phyloP scores from a whole-genome alignment of 2,888 invertebrate species.

The Scaeva pyrastri region DNA sequence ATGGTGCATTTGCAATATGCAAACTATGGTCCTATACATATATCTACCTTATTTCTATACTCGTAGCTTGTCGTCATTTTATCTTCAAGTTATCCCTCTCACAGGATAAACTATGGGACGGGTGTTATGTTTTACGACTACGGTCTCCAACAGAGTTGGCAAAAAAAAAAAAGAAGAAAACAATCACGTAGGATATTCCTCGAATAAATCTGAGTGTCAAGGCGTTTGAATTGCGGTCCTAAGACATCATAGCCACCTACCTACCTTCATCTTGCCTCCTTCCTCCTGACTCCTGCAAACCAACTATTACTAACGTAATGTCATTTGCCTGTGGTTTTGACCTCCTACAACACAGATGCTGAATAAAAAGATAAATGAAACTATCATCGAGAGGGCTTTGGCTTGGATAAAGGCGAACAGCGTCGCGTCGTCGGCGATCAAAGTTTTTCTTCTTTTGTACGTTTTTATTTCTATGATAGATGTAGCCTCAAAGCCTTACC shows the following conservation, averaged over 20 bases:
- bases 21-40: constrained; percentile 54
- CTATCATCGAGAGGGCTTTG: constrained; percentile 22
- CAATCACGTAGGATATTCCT: constrained; percentile 56
- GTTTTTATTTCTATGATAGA: neutral
- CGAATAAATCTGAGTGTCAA: constrained; percentile 69
- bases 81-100: constrained; percentile 28
- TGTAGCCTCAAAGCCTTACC: too few relatives aligned
- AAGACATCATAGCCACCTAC: constrained; percentile 18
- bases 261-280: too few relatives aligned
- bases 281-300: too few relatives aligned
- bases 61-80: constrained; percentile 48
- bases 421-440: neutral
- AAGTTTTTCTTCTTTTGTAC: neutral
- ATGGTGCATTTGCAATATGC: constrained; percentile 67
- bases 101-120: neutral
- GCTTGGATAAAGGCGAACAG: neutral
- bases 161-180: constrained; percentile 29
- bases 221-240: constrained; percentile 59
- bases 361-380: constrained; percentile 22
- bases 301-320: too few relatives aligned
- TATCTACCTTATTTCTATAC: constrained; percentile 27
- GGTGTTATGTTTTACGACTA: neutral
- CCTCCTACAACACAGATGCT: constrained; percentile 18
- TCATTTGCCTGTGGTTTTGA: constrained; percentile 15
- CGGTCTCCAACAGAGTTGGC: neutral